These are phyloP conservation scores for Dasyornis broadbenti DNA, from an alignment of 2,113 vertebrate species.

Conservation along the genomic window DNA sequence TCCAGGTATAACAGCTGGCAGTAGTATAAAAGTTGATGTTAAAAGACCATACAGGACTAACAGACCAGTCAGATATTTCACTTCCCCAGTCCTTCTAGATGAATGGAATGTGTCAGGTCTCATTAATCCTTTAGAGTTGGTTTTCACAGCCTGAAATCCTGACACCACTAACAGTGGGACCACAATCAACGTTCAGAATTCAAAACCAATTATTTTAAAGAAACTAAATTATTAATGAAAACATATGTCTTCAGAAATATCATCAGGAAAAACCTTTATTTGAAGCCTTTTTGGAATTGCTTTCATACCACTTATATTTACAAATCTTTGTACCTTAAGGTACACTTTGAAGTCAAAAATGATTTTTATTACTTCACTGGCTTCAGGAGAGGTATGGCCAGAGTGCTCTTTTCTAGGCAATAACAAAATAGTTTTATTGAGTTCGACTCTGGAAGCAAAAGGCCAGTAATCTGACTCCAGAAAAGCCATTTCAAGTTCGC, in stretches of 20 bases:
- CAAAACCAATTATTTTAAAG: neutral
- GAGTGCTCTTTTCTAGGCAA: neutral
- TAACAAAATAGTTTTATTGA: neutral
- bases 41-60: neutral
- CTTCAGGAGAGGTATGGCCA: neutral
- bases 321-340: neutral
- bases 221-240: neutral
- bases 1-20: neutral
- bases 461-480: neutral
- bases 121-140: neutral
- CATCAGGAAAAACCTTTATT: neutral
- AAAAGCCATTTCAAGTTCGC: neutral
- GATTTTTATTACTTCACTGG: neutral
- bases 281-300: neutral
- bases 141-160: neutral
- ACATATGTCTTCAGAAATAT: neutral
- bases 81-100: neutral
- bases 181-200: neutral
- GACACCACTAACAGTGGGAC: neutral
- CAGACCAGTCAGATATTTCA: neutral
- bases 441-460: neutral
- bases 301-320: neutral
- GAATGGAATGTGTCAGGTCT: neutral
- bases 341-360: neutral
- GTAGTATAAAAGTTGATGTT: neutral